Conservation (phyloP, 1,140 invertebrate species). For the Hypsibius dujardini region DNA sequence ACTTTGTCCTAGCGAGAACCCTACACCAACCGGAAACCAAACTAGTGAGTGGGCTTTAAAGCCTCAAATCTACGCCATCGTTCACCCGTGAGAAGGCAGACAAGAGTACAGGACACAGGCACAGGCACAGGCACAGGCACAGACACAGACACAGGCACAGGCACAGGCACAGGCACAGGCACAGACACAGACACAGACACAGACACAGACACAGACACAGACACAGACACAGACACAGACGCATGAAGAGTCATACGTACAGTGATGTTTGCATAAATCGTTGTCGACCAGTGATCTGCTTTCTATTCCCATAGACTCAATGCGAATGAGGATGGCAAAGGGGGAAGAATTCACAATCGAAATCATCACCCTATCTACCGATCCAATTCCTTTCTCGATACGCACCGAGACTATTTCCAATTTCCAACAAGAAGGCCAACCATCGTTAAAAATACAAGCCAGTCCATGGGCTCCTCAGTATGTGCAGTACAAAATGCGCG, state of each 20-base stretch:
- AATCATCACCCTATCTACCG: constrained; percentile 40
- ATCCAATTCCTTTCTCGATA: constrained; percentile 35
- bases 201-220: too few relatives aligned
- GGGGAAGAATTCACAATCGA: constrained; percentile 38
- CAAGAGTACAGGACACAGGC: constrained; percentile 21
- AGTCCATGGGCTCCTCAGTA: constrained; percentile 38
- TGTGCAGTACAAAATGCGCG: constrained; percentile 38
- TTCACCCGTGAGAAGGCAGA: too few relatives aligned
- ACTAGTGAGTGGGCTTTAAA: too few relatives aligned
- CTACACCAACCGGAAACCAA: constrained; percentile 25
- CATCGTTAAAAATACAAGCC: constrained; percentile 27
- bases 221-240: too few relatives aligned
- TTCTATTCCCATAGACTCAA: too few relatives aligned
- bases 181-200: too few relatives aligned
- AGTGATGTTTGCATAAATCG: too few relatives aligned
- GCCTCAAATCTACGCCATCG: too few relatives aligned
- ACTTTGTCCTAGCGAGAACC: constrained; percentile 43
- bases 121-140: constrained; percentile 25
- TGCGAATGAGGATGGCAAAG: not conserved
- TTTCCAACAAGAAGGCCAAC: constrained; percentile 41
- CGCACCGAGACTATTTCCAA: constrained; percentile 37
- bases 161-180: too few relatives aligned
- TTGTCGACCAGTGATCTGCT: too few relatives aligned
- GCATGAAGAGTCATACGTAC: too few relatives aligned
- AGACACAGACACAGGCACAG: too few relatives aligned